Percentiles rank a stretch among this genome's conserved stretches.
Conservation (phyloP, 2,888 invertebrate species). For the Melipona bicolor region DNA sequence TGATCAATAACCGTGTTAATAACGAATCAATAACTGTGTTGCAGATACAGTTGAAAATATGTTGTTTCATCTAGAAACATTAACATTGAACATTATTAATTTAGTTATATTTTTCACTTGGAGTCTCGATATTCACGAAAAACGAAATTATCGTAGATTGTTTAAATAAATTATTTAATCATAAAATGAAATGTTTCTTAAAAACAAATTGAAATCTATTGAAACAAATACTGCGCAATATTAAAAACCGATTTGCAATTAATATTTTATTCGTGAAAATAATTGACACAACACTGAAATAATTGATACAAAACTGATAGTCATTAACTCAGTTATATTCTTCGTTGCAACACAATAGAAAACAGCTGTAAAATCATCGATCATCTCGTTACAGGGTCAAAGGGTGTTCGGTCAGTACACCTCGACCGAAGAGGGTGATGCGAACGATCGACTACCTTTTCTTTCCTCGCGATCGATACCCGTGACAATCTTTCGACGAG, state of each 20-base stretch:
- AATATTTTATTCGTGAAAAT: too few relatives aligned
- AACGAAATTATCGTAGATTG: too few relatives aligned
- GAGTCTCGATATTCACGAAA: too few relatives aligned
- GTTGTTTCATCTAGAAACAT: neutral
- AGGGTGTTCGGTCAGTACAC: neutral
- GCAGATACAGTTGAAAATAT: neutral
- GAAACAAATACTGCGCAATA: neutral
- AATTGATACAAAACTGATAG: neutral
- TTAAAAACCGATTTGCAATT: neutral
- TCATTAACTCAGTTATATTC: neutral
- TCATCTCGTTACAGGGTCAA: neutral
- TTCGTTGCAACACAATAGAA: neutral
- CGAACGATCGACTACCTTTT: slow-evolving; percentile 26
- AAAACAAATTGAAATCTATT: neutral
- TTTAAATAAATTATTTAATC: too few relatives aligned
- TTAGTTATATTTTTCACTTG: too few relatives aligned
- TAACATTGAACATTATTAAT: too few relatives aligned
- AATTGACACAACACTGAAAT: neutral
- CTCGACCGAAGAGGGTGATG: neutral
- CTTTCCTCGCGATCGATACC: slow-evolving; percentile 25
- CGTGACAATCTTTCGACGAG: slow-evolving; percentile 5
- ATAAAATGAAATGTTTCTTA: neutral
- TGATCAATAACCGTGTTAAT: neutral
- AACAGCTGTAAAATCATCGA: neutral
- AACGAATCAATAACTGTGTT: neutral